Evolutionary conservation across 2,888 invertebrate genomes (phyloP).

Genomic region (Mylabris sibirica): DNA sequence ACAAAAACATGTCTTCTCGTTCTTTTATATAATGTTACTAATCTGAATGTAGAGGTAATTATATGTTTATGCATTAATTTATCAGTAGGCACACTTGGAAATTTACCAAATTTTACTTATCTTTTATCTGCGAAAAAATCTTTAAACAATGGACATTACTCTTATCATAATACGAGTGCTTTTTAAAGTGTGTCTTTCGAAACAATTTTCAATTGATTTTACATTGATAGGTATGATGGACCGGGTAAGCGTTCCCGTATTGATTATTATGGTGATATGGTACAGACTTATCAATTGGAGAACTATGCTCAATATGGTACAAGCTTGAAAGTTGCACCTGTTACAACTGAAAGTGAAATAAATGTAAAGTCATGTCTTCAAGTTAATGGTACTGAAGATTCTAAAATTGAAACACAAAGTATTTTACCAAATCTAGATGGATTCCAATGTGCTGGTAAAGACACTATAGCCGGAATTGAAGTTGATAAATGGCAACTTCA

Average conservation of each 20-base stretch:
- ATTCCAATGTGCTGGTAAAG: conserved; percentile 74
- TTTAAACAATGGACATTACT: no score
- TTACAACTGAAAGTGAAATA: conserved; percentile 76
- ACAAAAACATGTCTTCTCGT: no score
- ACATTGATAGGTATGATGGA: conserved; percentile 71
- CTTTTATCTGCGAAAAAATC: background rate
- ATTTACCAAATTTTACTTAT: background rate
- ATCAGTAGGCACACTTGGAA: background rate
- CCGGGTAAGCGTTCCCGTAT: conserved; percentile 81
- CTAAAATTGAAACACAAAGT: conserved; percentile 72
- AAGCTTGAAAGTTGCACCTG: conserved; percentile 83
- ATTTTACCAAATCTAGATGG: conserved; percentile 82
- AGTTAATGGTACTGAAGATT: conserved; percentile 76
- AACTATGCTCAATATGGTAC: conserved; percentile 71
- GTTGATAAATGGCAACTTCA: conserved; percentile 83
- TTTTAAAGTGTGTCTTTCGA: no score
- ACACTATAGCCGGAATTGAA: conserved; percentile 73
- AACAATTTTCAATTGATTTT: background rate
- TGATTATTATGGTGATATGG: conserved; percentile 95
- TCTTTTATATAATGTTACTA: no score
- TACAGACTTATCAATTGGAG: conserved; percentile 86
- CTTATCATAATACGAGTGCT: no score
- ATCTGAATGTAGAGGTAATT: background rate
- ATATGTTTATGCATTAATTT: background rate
- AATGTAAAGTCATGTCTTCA: conserved; percentile 84